Base-by-base conservation (phyloP, 2,888 invertebrate genomes). In the Apodemia hepburni region DNA sequence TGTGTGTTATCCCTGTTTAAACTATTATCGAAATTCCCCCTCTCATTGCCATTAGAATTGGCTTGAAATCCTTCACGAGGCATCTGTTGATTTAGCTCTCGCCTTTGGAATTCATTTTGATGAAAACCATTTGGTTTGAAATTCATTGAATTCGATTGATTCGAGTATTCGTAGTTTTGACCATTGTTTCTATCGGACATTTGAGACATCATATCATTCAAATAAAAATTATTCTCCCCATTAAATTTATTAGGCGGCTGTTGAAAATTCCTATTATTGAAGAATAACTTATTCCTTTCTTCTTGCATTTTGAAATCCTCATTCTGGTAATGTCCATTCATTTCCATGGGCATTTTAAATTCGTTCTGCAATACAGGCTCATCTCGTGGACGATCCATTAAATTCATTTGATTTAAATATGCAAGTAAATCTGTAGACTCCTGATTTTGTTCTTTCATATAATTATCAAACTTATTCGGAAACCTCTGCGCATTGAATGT, bases 111-210 rank as follows among this genome's bases (percentile, higher is more conserved):
- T 38, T 88, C 87, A 63, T 85, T 87, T 69, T 83, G 87, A 57
- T 84, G 78, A 27, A 77, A 90, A 0, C 88, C 89, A 59, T 91
- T 90, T 11, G 83, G 83, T 63, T 86, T 89, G 63, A 72, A 89
- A 65, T 80, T 82, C 66, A 79, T 75, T 5, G 71, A 61, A 66
- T 78, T 82, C 0, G 74, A 68, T 65, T 83, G 85, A 59, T 83
- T 85, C 5, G 82, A 64, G 61, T 76, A 89, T 63, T 88, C 87
- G 63, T 75, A 90, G 61, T 82, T 87, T 63, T 82, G 87, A n/a
- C 70, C 72, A 0, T 77, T 78, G 66, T 78, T 81, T 5, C 84
- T 74, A 8, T 85, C 86, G 4, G 77, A 77, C 69, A 82, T 74
- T 29, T 81, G 84, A 1, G 79, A 71, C 76, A 86, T 80, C 76